These are phyloP conservation scores for Adelognathus sp. DNA, from an alignment of 2,888 invertebrate species.

Conservation along the genomic window DNA sequence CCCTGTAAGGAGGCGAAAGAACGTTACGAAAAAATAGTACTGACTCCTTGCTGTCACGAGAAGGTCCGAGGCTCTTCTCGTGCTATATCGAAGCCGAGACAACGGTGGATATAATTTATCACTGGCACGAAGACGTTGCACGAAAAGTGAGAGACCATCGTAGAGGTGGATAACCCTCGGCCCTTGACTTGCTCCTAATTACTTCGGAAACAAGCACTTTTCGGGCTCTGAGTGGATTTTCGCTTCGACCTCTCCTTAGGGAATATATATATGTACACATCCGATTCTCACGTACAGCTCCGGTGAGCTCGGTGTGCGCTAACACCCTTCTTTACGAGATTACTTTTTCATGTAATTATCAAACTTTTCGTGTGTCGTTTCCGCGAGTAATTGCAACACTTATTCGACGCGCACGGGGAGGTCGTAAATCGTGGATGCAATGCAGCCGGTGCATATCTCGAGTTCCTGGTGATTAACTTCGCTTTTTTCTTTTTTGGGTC, in stretches of 20 bases:
- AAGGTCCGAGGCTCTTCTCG: background rate
- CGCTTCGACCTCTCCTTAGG: background rate
- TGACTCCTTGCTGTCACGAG: background rate
- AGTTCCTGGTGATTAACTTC: constrained; percentile 6
- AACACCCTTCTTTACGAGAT: constrained; percentile 20
- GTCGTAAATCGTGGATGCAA: constrained; percentile 27
- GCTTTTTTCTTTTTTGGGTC: too few relatives aligned
- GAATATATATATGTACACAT: background rate
- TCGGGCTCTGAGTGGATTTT: constrained; percentile 47
- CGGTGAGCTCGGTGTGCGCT: background rate
- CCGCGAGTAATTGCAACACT: constrained; percentile 16
- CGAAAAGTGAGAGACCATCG: constrained; percentile 3
- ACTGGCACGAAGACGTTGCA: constrained; percentile 36
- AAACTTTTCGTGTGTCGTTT: constrained; percentile 37
- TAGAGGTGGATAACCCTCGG: constrained; percentile 47
- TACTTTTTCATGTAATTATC: constrained; percentile 45
- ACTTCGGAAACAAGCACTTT: constrained; percentile 46
- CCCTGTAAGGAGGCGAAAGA: background rate
- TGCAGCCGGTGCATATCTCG: background rate
- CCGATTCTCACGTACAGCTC: background rate
- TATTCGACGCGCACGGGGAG: background rate
- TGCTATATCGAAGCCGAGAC: constrained; percentile 11
- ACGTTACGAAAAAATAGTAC: background rate
- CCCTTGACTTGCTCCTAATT: constrained; percentile 36
- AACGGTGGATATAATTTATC: constrained; percentile 42